Evolutionary conservation across 2,888 invertebrate species (phyloP).

Genomic region (Trissoscelio sp.): DNA sequence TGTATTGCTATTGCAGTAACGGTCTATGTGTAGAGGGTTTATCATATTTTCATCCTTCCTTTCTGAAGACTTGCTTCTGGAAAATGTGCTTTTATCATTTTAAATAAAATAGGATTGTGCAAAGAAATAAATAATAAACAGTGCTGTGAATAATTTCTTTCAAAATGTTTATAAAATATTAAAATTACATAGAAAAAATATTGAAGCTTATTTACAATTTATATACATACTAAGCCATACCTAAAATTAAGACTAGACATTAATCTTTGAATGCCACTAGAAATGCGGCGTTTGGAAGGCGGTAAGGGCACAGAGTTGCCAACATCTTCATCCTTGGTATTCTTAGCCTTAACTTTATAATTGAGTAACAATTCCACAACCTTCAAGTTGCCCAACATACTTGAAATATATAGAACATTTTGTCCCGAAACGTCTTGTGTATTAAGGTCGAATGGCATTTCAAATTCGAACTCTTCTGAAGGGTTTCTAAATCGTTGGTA

Average conservation of each 20-base stretch:
- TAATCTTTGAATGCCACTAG: slow-evolving; percentile 94
- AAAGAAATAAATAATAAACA: too few species aligned
- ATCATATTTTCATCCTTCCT: slow-evolving; percentile 85
- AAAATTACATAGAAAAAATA: too few species aligned
- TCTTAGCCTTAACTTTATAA: slow-evolving; percentile 87
- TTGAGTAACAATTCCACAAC: slow-evolving; percentile 91
- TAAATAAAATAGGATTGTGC: slow-evolving; percentile 7
- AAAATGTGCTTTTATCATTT: slow-evolving; percentile 35
- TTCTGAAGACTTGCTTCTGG: slow-evolving; percentile 84
- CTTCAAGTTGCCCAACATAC: slow-evolving; percentile 91
- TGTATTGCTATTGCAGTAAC: slow-evolving; percentile 89
- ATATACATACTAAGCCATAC: too few species aligned
- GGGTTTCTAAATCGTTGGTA: slow-evolving; percentile 87
- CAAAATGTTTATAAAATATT: too few species aligned
- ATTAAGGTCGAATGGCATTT: slow-evolving; percentile 96
- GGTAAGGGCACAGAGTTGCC: slow-evolving; percentile 77
- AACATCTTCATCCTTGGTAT: slow-evolving; percentile 83
- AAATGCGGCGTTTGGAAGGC: slow-evolving; percentile 88
- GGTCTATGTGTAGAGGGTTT: slow-evolving; percentile 89
- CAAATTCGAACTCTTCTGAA: slow-evolving; percentile 91
- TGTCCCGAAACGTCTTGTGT: slow-evolving; percentile 95
- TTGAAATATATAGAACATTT: slow-evolving; percentile 95
- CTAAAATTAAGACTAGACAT: slow-evolving; percentile 91
- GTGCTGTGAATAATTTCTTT: too few species aligned
- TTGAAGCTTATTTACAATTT: too few species aligned